Conservation (phyloP, 2,113 vertebrate genomes). For the Neomonachus schauinslandi region DNA sequence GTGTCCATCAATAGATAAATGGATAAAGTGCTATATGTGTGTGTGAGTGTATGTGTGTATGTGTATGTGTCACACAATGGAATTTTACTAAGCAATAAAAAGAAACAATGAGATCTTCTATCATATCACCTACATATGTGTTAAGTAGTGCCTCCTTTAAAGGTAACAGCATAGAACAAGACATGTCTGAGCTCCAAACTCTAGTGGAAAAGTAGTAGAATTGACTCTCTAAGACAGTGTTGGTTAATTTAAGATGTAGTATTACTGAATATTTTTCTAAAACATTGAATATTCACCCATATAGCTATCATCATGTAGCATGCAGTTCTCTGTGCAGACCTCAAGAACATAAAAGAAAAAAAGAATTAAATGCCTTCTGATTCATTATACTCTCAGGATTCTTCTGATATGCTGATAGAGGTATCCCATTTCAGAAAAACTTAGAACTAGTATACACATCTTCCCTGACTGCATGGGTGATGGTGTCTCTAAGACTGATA, state of each 20-base stretch:
- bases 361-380: not conserved
- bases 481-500: not conserved
- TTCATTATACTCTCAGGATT: not conserved
- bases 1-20: not conserved
- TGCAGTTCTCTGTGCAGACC: not conserved
- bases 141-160: not conserved
- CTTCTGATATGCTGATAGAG: not conserved
- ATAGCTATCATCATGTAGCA: not conserved
- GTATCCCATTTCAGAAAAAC: not conserved
- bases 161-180: not conserved
- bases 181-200: not conserved
- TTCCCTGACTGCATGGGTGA: not conserved
- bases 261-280: not conserved
- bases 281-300: not conserved
- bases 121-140: not conserved
- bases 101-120: not conserved
- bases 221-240: not conserved
- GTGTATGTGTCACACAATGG: not conserved
- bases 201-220: not conserved
- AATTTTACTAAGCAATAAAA: not conserved
- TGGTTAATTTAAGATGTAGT: not conserved
- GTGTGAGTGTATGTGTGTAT: not conserved
- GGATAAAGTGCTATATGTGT: not conserved
- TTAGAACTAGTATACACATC: not conserved
- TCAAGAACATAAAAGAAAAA: not conserved